Evolutionary conservation across 2,888 invertebrate genomes (phyloP), one percentile per base, ranked within the genome.

Genomic region (Caenorhabditis panamensis): DNA sequence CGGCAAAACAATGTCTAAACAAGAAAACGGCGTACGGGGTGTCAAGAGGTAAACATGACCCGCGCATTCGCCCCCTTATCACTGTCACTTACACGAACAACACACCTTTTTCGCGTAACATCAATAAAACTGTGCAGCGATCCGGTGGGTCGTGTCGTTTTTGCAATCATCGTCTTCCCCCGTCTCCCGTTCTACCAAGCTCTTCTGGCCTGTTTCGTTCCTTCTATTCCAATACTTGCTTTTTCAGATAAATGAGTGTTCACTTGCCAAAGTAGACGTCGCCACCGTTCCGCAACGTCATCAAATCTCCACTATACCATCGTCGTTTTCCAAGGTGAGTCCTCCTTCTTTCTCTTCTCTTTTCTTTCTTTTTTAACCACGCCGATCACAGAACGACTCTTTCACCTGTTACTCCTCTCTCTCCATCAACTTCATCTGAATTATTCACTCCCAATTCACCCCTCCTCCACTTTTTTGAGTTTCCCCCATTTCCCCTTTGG

Each of bases 381-480:
- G 61, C 37, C 51, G 51, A 66, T 66, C 73, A 73, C 64, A 64
- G 64, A 66, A 73, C 64, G 63, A 73, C 58, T n/a, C n/a, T 73
- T 73, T 56, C 72, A 64, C 72, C 72, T 72, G 63, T 56, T 63
- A 22, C 18, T 56, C 41, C 58, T n/a, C 13, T n/a, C 24, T 31
- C 28, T n/a, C 58, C 51, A 61, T 59, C 53, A 53, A 13, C 11
- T 20, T 47, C 63, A 22, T 26, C 37, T 73, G 59, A 73, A 73
- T 73, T 66, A 64, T 73, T 73, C 51, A 73, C 49, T 41, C n/a
- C 59, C 58, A 26, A 63, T 47, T 56, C 56, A 44, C 47, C 28
- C 22, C 22, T 9, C 20, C 41, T 24, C 26, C 36, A 18, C 37
- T 37, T 24, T 11, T 24, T 49, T 49, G 8, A 4, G 13, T 56